phyloP scores from a whole-genome alignment of 2,888 invertebrate genomes.

The Boloria euphrosyne region DNA sequence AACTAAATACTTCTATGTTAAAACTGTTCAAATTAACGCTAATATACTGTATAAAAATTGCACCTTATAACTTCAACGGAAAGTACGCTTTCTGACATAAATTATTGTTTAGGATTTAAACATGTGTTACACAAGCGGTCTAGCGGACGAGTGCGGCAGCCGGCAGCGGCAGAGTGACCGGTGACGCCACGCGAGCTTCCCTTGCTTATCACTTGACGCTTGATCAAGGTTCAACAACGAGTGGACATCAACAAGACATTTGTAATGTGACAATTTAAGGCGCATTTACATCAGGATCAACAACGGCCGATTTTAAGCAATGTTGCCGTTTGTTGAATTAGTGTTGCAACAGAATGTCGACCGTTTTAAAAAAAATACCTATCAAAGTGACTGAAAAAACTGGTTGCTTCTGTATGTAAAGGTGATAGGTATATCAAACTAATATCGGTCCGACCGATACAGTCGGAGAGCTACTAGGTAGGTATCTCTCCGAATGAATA shows the following conservation, averaged over 20 bases:
- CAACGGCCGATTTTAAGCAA: no score
- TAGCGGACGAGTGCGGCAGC: constrained; percentile 9
- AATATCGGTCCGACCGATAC: no score
- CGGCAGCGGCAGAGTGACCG: constrained; percentile 21
- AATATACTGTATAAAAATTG: not conserved
- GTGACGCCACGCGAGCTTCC: constrained; percentile 41
- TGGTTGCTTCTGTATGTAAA: no score
- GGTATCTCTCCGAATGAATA: no score
- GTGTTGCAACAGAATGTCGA: no score
- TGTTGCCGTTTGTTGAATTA: no score
- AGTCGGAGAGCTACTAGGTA: no score
- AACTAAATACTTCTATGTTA: not conserved
- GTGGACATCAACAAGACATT: constrained; percentile 37
- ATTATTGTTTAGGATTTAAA: constrained; percentile 10
- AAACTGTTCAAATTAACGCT: not conserved
- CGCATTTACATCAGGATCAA: no score
- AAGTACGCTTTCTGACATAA: constrained; percentile 13
- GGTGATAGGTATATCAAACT: no score
- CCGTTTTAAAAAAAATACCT: no score
- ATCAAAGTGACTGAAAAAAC: no score
- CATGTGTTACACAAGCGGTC: constrained; percentile 15
- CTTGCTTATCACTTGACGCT: constrained; percentile 55
- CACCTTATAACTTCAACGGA: constrained; percentile 8
- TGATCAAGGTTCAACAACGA: constrained; percentile 65
- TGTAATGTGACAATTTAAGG: constrained; percentile 29